Evolutionary conservation across 2,888 invertebrate species (phyloP), one percentile per base, ranked within the genome.

Genomic region (Atrina japonica): DNA sequence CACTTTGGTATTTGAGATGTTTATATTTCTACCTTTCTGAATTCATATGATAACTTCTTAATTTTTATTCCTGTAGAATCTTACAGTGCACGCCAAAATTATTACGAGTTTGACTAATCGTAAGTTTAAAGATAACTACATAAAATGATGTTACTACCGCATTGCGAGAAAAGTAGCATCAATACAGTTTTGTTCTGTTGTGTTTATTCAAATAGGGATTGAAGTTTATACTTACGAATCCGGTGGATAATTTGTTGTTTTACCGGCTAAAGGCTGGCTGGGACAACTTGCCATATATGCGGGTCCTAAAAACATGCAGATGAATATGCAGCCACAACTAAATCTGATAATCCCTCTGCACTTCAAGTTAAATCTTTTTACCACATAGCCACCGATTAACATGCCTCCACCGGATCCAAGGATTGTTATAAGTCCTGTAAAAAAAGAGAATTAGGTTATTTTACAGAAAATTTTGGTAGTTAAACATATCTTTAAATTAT

Each of bases 361-460:
- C 58, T 80, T 81, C 35, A 87, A 70, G 25, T 80, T 76, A 35
- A 86, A 78, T 49, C 73, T 72, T 65, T 83, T 84, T 40, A 84
- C 81, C 9, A 88, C 59, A 45, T 80, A 76, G 1, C 87, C 88
- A 21, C 88, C 87, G 0, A 85, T 60, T 21, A 88, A 64, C 72
- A 86, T 83, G 7, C 88, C 88, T 9, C 83, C 82, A 6, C 83
- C 86, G 6, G 86, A 86, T 3, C 86, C 86, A 16, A 86, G 86
- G 3, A 88, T 77, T 21, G 84, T 81, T 2, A 88, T 79, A 6
- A 80, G 75, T 58, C 86, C 88, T 86, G 65, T n/a, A 65, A 9
- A 14, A 27, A 25, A 53, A 14, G 11, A 18, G 16, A 16, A 18
- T 21, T 9, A n/a, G 35, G n/a, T 23, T 9, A 7, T 58, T 40